Base-by-base conservation (phyloP, 2,888 invertebrate genomes). In the Peribatodes rhomboidaria region DNA sequence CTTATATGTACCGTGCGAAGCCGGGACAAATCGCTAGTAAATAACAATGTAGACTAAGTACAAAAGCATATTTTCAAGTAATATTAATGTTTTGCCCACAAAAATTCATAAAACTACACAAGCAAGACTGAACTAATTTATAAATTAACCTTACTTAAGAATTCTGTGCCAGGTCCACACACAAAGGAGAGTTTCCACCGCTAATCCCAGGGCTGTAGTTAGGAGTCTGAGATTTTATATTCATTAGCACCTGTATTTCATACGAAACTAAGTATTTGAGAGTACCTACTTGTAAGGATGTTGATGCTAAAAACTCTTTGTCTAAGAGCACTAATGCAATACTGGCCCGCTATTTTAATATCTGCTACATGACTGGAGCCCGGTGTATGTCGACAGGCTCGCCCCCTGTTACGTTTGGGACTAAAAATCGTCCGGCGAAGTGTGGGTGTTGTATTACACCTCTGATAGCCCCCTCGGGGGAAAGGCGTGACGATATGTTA, bases 171-270 rank as follows among this genome's bases (percentile, higher is more conserved):
- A 54, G 42, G 35, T 27, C 44, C 44, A 31, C 39, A 47, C 41
- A 64, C 59, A 58, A 52, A 57, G 42, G 37, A n/a, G 20, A 35
- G 42, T 58, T 47, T 16, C 14, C 47, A 16, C 22, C 11, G 13
- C 39, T 64, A 64, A 64, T 64, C 64, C 55, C 49, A 8, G 27
- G 54, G 14, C 59, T 64, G 41, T 35, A 41, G 35, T 54, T 58
- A 54, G 47, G 58, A 54, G 59, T 49, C 42, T 54, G 22, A 59
- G 59, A 59, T 59, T 64, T 55, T 55, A 54, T 55, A 49, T 64
- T 54, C 64, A 59, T 59, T 64, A 59, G 41, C 42, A 42, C 59
- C 31, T 54, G 46, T 8, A 47, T 47, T 22, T 22, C 18, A 27
- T n/a, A 47, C 7, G 16, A n/a, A 18, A 13, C 27, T 27, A 41